Evolutionary conservation across 2,888 invertebrate species (phyloP).

Genomic region (Proisotoma minuta): DNA sequence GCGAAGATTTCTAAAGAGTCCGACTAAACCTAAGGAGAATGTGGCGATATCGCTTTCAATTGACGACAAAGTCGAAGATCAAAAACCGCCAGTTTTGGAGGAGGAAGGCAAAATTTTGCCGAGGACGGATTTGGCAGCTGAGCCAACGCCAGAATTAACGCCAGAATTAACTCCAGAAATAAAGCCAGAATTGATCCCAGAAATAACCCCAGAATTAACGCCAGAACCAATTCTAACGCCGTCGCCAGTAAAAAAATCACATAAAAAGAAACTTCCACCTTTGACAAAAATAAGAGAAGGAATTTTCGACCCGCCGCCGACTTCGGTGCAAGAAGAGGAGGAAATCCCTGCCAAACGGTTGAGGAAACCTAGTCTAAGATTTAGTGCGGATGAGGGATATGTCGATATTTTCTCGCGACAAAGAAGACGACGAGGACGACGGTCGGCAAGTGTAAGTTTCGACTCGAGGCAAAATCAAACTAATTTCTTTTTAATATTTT

Average conservation of each 20-base stretch:
- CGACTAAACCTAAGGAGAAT: neutral
- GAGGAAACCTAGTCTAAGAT: constrained; percentile 4
- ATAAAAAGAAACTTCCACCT: neutral
- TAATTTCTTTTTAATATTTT: too few species aligned
- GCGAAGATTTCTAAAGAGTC: neutral
- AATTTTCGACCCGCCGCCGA: neutral
- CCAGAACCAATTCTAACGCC: neutral
- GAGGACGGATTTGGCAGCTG: neutral
- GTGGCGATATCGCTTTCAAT: neutral
- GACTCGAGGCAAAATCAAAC: too few species aligned
- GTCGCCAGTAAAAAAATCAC: neutral
- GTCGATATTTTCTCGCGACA: constrained; percentile 4
- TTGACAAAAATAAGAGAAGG: neutral
- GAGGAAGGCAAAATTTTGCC: neutral
- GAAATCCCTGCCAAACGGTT: neutral
- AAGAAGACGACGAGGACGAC: neutral
- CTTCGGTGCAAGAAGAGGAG: neutral
- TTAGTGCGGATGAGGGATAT: constrained; percentile 12
- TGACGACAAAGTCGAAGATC: too few species aligned
- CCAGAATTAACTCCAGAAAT: neutral
- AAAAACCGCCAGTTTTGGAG: neutral
- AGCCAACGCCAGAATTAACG: neutral
- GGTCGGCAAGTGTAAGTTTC: too few species aligned
- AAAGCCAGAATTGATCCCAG: neutral
- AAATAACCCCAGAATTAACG: neutral